Percentiles rank a stretch among this genome's conserved stretches.
Conservation (phyloP, 2,888 invertebrate genomes). For the Oasisia sp. region DNA sequence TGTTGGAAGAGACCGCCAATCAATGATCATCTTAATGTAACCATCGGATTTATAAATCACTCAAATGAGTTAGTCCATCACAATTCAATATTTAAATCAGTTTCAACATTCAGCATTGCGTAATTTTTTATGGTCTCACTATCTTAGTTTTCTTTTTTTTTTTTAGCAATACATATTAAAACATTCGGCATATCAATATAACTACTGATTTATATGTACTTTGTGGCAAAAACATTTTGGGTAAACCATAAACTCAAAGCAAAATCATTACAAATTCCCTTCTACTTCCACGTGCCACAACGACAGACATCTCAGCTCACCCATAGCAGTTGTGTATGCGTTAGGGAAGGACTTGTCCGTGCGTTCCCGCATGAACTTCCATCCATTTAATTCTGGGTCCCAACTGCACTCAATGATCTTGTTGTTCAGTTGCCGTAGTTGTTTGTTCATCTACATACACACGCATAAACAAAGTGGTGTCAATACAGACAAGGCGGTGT, state of each 20-base stretch:
- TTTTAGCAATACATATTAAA: too few species aligned
- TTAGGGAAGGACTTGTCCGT: slow-evolving; percentile 98
- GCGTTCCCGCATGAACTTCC: slow-evolving; percentile 94
- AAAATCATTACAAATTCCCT: background rate
- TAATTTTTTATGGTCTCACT: too few species aligned
- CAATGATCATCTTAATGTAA: background rate
- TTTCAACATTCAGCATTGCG: too few species aligned
- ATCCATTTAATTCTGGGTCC: slow-evolving; percentile 73
- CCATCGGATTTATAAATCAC: background rate
- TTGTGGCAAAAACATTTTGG: too few species aligned
- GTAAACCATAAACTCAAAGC: too few species aligned
- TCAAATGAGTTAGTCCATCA: too few species aligned
- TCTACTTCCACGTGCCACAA: background rate
- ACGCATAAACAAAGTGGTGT: background rate
- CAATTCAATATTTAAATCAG: too few species aligned
- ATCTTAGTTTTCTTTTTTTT: too few species aligned
- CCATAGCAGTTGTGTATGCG: slow-evolving; percentile 82
- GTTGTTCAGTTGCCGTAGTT: slow-evolving; percentile 74
- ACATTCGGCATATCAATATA: too few species aligned
- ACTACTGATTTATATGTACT: too few species aligned
- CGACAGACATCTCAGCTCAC: slow-evolving; percentile 65
- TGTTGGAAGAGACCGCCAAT: slow-evolving; percentile 54
- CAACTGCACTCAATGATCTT: slow-evolving; percentile 96
- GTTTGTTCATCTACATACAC: slow-evolving; percentile 69
- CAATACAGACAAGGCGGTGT: background rate